These are phyloP conservation scores for Cyanistes caeruleus DNA, from an alignment of 2,113 vertebrate genomes.

Conservation along the genomic window DNA sequence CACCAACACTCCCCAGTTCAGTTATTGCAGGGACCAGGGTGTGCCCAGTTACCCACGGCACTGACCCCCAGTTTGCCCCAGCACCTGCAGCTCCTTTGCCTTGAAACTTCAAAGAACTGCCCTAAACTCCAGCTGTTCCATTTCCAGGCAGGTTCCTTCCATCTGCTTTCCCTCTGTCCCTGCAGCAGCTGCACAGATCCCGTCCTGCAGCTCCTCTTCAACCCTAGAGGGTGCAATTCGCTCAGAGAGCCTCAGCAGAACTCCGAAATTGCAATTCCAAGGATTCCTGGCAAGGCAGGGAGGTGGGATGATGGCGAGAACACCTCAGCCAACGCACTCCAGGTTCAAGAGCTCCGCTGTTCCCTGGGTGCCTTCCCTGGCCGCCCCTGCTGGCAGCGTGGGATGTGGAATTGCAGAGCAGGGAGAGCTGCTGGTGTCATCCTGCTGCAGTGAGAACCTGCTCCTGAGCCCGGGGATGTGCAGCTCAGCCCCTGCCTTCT, in stretches of 20 bases:
- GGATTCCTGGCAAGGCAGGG: background rate
- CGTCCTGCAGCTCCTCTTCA: background rate
- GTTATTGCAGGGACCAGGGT: background rate
- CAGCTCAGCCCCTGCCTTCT: background rate
- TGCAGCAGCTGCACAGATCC: background rate
- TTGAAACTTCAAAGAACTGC: background rate
- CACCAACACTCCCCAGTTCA: accelerated
- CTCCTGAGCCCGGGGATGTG: background rate
- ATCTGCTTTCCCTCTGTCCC: background rate
- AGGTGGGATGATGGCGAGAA: background rate
- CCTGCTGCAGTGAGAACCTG: background rate
- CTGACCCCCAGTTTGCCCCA: background rate
- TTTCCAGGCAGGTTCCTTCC: background rate
- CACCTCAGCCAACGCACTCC: background rate
- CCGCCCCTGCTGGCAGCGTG: background rate
- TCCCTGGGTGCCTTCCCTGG: background rate
- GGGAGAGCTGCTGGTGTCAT: background rate
- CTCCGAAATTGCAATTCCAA: background rate
- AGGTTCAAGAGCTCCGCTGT: background rate
- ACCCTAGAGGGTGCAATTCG: constrained; percentile 50
- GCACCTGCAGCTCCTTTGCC: background rate
- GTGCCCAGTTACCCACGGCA: background rate
- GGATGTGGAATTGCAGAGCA: background rate
- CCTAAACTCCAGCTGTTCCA: accelerated
- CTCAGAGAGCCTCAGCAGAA: background rate